phyloP scores from a whole-genome alignment of 2,797 vertebrate species.

The Crenichthys baileyi region DNA sequence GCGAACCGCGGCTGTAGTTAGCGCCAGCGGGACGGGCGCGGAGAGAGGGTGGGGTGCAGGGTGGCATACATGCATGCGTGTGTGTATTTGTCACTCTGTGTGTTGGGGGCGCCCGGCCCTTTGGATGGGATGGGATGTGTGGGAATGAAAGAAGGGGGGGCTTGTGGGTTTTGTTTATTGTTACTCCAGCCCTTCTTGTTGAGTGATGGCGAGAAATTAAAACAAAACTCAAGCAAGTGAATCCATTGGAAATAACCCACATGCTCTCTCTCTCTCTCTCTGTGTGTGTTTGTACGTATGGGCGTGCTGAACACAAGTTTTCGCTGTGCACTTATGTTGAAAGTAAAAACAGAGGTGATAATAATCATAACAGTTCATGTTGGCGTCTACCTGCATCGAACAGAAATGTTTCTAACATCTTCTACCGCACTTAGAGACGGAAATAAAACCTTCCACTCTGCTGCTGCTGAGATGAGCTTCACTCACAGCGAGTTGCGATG shows the following conservation, averaged over 20 bases:
- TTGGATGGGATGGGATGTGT: constrained; percentile 16
- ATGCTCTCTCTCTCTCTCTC: background rate
- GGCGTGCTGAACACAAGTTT: constrained; percentile 41
- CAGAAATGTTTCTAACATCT: constrained; percentile 19
- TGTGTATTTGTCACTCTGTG: background rate
- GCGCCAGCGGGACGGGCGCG: constrained; percentile 69
- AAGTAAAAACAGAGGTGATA: constrained; percentile 6
- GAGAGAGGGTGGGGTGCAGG: constrained; percentile 39
- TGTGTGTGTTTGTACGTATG: background rate
- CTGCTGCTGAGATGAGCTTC: constrained; percentile 26
- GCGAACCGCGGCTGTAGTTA: constrained; percentile 22
- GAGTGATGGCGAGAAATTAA: constrained; percentile 59
- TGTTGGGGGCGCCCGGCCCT: background rate
- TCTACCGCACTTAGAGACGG: constrained; percentile 29
- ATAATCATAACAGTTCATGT: constrained; percentile 12
- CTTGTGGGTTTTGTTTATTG: constrained; percentile 55
- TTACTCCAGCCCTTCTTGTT: constrained; percentile 56
- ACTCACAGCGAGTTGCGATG: constrained; percentile 53
- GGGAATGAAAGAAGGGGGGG: constrained; percentile 20
- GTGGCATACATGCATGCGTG: background rate
- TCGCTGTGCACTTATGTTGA: background rate
- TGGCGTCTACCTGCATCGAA: constrained; percentile 52
- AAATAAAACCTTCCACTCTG: background rate
- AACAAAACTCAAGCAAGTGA: constrained; percentile 65
- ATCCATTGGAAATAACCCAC: constrained; percentile 37